Evolutionary conservation across 2,797 vertebrate genomes (phyloP).

Genomic region (Anomalospiza imberbis): DNA sequence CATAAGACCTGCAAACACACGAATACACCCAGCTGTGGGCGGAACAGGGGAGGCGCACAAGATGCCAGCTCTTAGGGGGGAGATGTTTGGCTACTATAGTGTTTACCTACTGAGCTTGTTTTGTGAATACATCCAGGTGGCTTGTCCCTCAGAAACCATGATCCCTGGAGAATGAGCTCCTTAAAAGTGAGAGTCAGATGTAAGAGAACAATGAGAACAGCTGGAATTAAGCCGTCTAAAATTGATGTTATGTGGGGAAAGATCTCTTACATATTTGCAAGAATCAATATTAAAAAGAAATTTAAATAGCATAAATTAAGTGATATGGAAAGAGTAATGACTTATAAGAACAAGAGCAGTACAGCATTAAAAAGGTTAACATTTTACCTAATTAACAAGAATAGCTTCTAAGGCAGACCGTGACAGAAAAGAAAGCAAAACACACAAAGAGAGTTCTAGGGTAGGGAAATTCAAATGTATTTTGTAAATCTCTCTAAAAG

Average conservation of each 20-base stretch:
- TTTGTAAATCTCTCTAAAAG: neutral
- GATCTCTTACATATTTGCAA: neutral
- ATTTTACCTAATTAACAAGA: neutral
- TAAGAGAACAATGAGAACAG: neutral
- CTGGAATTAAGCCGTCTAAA: neutral
- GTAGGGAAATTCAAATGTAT: neutral
- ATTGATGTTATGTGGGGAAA: neutral
- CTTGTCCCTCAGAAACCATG: neutral
- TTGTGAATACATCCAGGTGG: neutral
- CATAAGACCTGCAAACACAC: neutral
- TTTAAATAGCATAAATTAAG: neutral
- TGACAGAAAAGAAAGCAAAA: constrained; percentile 1
- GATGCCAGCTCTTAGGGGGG: too few relatives aligned
- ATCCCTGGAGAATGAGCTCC: neutral
- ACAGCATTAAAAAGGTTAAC: neutral
- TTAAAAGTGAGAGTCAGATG: neutral
- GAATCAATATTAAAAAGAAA: neutral
- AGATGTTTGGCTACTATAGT: fast-evolving
- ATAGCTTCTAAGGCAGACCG: neutral
- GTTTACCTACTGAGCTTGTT: neutral
- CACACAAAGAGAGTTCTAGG: neutral
- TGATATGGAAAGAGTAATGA: neutral
- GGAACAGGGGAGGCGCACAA: neutral
- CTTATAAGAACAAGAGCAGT: neutral
- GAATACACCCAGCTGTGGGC: fast-evolving